These are phyloP conservation scores for Hippocampus kuda DNA, from an alignment of 2,797 vertebrate species.

Conservation along the genomic window DNA sequence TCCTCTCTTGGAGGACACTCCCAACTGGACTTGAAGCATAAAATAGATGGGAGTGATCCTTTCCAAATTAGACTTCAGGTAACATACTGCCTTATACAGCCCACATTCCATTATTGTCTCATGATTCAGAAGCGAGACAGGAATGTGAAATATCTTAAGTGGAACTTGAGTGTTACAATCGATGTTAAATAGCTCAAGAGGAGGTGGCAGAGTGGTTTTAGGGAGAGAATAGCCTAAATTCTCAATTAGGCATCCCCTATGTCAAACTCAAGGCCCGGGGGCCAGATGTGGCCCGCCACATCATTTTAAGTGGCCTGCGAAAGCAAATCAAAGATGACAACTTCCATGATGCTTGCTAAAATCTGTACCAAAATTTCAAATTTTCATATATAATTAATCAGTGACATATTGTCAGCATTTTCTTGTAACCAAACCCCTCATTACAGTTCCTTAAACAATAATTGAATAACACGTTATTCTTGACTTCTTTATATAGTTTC, in stretches of 20 bases:
- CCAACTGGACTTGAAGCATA: neutral
- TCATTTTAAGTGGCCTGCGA: too few species aligned
- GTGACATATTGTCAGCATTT: too few species aligned
- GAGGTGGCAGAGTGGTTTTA: neutral
- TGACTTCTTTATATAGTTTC: too few species aligned
- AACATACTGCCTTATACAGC: neutral
- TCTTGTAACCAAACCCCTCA: too few species aligned
- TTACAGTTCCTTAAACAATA: too few species aligned
- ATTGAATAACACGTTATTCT: too few species aligned
- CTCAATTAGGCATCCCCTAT: neutral
- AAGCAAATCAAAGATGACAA: too few species aligned
- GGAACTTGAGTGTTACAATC: neutral
- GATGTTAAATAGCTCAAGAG: neutral
- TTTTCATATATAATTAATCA: too few species aligned
- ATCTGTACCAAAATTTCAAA: too few species aligned
- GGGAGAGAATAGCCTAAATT: neutral
- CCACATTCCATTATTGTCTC: neutral
- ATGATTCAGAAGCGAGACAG: neutral
- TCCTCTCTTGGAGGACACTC: conserved; percentile 8
- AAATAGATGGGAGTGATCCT: conserved; percentile 1
- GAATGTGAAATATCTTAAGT: neutral
- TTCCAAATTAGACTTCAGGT: conserved; percentile 5
- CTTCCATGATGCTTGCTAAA: too few species aligned
- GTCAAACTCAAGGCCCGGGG: too few species aligned
- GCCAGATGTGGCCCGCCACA: too few species aligned